Base-by-base conservation (phyloP, 1,140 invertebrate species). In the Halesus radiatus region DNA sequence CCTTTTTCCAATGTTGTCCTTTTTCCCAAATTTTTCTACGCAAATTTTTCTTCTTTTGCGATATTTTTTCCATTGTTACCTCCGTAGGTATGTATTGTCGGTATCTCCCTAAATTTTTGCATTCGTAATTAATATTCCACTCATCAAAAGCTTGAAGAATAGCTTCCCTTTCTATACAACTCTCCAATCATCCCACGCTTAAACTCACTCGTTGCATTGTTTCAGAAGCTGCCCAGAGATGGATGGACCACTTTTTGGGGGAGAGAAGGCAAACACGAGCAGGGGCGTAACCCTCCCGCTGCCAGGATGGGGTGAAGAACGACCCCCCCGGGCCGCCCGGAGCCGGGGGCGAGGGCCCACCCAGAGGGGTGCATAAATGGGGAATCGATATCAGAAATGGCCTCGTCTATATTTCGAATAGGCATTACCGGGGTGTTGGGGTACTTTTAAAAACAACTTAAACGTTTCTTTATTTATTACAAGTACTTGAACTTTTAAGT, bases 391-490 rank as follows among this genome's bases (percentile, higher is more conserved):
- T 78, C 78, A 80, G 78, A 77, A 82, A 82, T 82, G 81, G 81
- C 81, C 81, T 74, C 81, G 81, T 82, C 81, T 82, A 82, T 82
- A 82, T 82, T 82, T 82, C 81, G 81, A 82, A 82, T 82, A 82
- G 81, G 81, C 81, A 82, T 82, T 82, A 78, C 79, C 73, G 74
- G 76, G 76, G 81, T 80, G 79, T 72, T 79, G 75, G 81, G 81
- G 81, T 82, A 82, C 81, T 82, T 78, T 82, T 82, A 82, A 82
- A 82, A 82, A 82, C 81, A 82, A 82, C 81, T 82, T 82, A 82
- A 82, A 82, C 81, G 81, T 82, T 82, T 82, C 81, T 82, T 82
- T 82, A 82, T 82, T 82, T 82, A 82, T 82, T 82, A 75, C 78
- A 58, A 78, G 81, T 68, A 60, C 78, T 82, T 78, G 64, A 54